These are phyloP conservation scores for Pyrocoelia pectoralis DNA, from an alignment of 2,888 invertebrate species.

Conservation along the genomic window DNA sequence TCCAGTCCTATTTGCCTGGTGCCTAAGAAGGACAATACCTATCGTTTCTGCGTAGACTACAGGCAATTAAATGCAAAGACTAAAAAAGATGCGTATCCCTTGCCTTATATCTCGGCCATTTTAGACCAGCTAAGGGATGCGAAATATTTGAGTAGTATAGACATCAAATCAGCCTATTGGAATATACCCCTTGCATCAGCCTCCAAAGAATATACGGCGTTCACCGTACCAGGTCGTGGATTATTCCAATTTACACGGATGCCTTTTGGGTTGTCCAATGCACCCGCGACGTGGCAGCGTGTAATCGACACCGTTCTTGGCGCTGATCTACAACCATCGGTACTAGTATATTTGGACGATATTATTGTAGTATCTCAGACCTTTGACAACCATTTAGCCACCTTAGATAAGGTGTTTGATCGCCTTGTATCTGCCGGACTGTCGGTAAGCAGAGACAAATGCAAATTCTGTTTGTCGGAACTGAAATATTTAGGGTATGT, in stretches of 20 bases:
- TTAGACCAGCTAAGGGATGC: conserved; percentile 43
- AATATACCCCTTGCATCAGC: conserved; percentile 35
- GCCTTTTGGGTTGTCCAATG: conserved; percentile 21
- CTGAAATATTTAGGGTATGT: conserved; percentile 50
- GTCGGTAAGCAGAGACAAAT: conserved; percentile 46
- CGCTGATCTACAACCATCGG: conserved; percentile 13
- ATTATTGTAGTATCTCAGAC: conserved; percentile 36
- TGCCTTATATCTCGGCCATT: conserved; percentile 44
- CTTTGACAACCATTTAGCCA: conserved; percentile 37
- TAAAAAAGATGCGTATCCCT: conserved; percentile 34
- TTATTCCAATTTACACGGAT: conserved; percentile 23
- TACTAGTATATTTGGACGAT: conserved; percentile 38
- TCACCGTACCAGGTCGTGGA: conserved; percentile 25
- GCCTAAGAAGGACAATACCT: conserved; percentile 46
- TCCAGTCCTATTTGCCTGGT: conserved; percentile 38
- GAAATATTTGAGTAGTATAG: conserved; percentile 43
- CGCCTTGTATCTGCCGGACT: conserved; percentile 30
- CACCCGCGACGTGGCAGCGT: conserved; percentile 14
- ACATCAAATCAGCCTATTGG: conserved; percentile 44
- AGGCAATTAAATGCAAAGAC: conserved; percentile 40
- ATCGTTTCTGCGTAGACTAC: conserved; percentile 44
- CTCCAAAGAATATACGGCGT: conserved; percentile 13
- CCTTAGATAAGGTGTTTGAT: conserved; percentile 32
- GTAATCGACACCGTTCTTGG: conserved; percentile 7
- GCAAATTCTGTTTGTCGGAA: conserved; percentile 39